phyloP scores from a whole-genome alignment of 2,113 vertebrate species.

The chimpanzee (Pan troglodytes) region DNA sequence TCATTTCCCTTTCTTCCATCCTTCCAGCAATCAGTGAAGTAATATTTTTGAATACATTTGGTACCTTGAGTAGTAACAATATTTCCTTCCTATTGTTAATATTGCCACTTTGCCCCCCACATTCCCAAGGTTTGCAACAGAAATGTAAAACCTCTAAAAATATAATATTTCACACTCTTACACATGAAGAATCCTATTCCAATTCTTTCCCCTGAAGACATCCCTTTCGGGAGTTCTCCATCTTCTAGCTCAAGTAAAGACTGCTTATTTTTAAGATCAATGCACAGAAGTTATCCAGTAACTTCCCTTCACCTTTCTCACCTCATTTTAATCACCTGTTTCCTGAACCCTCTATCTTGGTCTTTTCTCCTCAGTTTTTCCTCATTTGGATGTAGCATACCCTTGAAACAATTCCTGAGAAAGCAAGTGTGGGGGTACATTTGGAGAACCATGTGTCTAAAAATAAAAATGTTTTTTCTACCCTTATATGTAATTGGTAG shows the following conservation, averaged over 20 bases:
- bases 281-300: background rate
- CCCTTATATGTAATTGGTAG: background rate
- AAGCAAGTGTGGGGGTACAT: background rate
- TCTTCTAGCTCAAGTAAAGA: background rate
- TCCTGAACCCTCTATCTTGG: background rate
- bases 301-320: background rate
- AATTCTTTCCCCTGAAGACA: constrained; percentile 18
- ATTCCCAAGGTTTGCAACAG: background rate
- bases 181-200: background rate
- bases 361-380: background rate
- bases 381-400: background rate
- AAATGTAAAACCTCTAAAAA: constrained; percentile 29
- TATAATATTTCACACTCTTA: background rate
- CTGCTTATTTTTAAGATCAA: background rate
- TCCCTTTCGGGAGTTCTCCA: background rate
- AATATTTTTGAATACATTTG: constrained; percentile 10
- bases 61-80: background rate
- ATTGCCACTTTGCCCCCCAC: background rate
- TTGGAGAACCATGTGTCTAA: background rate
- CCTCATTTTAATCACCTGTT: constrained; percentile 1
- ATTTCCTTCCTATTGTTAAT: constrained; percentile 13
- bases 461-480: background rate
- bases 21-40: background rate
- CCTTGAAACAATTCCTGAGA: background rate
- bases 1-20: background rate